These are phyloP conservation scores for Sinella curviseta DNA, from an alignment of 1,140 invertebrate genomes.

Conservation along the genomic window DNA sequence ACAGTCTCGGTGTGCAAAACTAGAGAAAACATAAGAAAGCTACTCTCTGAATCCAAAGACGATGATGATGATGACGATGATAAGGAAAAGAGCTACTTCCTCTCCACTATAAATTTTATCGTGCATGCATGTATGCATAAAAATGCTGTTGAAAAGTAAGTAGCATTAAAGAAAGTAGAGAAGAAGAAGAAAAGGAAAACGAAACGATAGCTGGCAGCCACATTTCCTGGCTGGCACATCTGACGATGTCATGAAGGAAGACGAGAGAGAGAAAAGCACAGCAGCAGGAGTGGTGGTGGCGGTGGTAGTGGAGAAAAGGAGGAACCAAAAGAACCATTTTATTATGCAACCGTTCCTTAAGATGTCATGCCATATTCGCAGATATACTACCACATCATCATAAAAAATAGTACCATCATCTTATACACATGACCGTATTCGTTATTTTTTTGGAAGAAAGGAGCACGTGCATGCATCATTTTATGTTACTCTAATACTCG, in stretches of 20 bases:
- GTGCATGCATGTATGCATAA: conserved; percentile 11
- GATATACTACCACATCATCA: conserved; percentile 14
- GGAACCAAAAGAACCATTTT: neutral
- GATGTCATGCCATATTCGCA: neutral
- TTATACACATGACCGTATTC: neutral
- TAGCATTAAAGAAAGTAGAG: conserved; percentile 4
- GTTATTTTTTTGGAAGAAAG: neutral
- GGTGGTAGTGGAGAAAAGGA: neutral
- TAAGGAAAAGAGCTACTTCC: conserved; percentile 27
- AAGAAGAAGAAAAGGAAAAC: neutral
- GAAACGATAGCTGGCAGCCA: conserved; percentile 21
- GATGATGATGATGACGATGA: neutral
- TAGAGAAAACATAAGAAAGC: neutral
- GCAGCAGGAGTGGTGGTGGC: neutral
- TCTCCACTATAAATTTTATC: conserved; percentile 22
- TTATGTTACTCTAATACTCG: neutral
- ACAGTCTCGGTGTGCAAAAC: no score
- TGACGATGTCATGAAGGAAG: conserved; percentile 10
- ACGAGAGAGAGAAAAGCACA: neutral
- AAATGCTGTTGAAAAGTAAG: conserved; percentile 8
- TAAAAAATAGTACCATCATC: neutral
- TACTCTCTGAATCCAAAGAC: no score
- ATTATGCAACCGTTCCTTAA: neutral
- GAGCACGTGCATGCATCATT: neutral
- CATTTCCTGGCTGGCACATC: conserved; percentile 23